Percentiles rank a stretch among this genome's conserved stretches.
These are phyloP conservation scores for Drymodes brunneopygia DNA, from an alignment of 2,113 vertebrate species.

Conservation along the genomic window DNA sequence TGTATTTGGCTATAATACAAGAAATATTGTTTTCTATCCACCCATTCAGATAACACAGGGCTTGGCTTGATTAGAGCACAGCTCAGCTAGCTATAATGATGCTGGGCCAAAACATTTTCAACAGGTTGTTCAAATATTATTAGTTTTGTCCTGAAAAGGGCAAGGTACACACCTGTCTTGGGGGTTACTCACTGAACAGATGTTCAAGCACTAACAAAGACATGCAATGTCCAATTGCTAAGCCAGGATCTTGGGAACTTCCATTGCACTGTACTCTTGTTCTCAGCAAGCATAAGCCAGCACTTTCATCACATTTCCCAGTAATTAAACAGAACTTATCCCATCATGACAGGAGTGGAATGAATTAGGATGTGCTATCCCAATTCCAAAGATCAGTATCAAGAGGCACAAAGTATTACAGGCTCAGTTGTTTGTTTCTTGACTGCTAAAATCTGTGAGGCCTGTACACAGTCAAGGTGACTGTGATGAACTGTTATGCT, in stretches of 20 bases:
- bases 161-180: background rate
- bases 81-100: background rate
- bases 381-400: background rate
- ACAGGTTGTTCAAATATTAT: background rate
- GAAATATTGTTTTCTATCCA: background rate
- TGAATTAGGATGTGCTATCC: background rate
- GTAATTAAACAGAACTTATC: background rate
- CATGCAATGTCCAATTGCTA: background rate
- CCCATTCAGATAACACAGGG: background rate
- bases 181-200: background rate
- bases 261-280: background rate
- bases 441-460: background rate
- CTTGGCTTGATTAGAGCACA: background rate
- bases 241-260: background rate
- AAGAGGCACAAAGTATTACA: background rate
- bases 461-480: background rate
- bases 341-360: background rate
- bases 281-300: background rate
- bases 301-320: background rate
- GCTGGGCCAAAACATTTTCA: background rate
- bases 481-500: background rate
- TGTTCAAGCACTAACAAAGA: conserved; percentile 5
- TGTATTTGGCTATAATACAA: background rate
- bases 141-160: background rate
- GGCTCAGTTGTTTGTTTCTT: background rate